Base-by-base conservation (phyloP, 2,113 vertebrate species). In the Dipodomys spectabilis region DNA sequence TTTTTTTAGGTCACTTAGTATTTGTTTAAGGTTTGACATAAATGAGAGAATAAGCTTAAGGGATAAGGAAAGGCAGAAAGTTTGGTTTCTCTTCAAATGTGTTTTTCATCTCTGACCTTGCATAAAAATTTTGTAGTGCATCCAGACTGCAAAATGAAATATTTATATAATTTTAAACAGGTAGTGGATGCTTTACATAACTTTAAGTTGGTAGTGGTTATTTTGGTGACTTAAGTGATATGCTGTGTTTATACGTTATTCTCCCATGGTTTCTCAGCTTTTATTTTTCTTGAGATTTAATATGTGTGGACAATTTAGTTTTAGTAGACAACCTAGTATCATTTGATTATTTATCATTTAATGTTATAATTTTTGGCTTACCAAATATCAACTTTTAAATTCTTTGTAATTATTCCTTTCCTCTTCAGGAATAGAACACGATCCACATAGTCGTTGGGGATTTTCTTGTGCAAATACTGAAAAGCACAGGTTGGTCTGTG, bases 161-260 rank as follows among this genome's bases (percentile, higher is more conserved):
- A 95, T 95, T 93, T 95, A 83, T 65, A 60, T 67, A 88, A 83
- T 92, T 92, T 90, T 75, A 95, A 95, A 80, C 79, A 90, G 86
- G 79, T 95, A 97, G 32, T 90, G 82, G 89, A 69, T 65, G 12
- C 79, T 94, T 90, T 64, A 93, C 92, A 95, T 95, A 96, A 92
- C 94, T 87, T 90, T 80, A 95, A 95, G 82, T 74, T 88, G 79
- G 74, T 95, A 97, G 32, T 92, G 82, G 90, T 73, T 65, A 12
- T 82, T 94, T 90, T 64, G 88, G 82, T 95, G 92, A 93, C 92
- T 95, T 95, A 96, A 92, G 94, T 87, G 82, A 95, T 88, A 72
- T 80, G 80, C 12, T 65, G 22, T 79, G 22, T 79, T 90, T 85
- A 75, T 90, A 5, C 4, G 13, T 86, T 81, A 44, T 11, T 57